Evolutionary conservation across 2,888 invertebrate species (phyloP).

Genomic region (Gymnoscelis rufifasciata): DNA sequence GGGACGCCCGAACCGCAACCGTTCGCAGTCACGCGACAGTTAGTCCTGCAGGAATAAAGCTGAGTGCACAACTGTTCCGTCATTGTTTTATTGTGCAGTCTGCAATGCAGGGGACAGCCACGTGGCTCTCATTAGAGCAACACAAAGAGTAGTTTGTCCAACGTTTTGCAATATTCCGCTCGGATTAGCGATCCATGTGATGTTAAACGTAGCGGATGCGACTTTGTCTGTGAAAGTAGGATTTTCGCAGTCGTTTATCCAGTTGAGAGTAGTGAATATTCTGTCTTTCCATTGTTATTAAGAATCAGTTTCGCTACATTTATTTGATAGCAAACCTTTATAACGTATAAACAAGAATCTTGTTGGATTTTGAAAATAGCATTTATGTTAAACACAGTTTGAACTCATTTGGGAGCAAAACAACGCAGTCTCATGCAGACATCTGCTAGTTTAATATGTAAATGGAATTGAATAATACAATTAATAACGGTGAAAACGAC

Average conservation of each 20-base stretch:
- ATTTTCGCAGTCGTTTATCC: neutral
- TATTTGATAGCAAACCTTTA: too few species aligned
- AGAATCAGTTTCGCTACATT: too few species aligned
- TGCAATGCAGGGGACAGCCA: constrained; percentile 77
- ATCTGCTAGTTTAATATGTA: constrained; percentile 8
- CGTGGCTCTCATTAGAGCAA: constrained; percentile 76
- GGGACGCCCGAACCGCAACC: constrained; percentile 57
- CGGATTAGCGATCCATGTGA: constrained; percentile 66
- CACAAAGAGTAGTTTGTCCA: constrained; percentile 75
- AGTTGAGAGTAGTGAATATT: too few species aligned
- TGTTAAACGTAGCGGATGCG: constrained; percentile 64
- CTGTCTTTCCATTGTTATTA: too few species aligned
- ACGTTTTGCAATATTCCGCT: constrained; percentile 72
- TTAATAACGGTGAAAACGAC: constrained; percentile 7
- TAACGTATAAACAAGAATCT: constrained; percentile 1
- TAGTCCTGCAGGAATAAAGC: constrained; percentile 71
- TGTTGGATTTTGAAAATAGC: constrained; percentile 2
- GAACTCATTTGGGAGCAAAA: constrained; percentile 7
- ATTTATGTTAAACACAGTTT: neutral
- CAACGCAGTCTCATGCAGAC: neutral
- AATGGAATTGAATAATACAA: constrained; percentile 10
- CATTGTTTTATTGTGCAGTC: constrained; percentile 77
- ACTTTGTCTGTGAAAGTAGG: constrained; percentile 48
- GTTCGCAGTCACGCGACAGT: constrained; percentile 68
- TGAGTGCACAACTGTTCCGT: constrained; percentile 65